Evolutionary conservation across 35 echinoderm and acorn worm genomes (phyloP), one percentile per base, ranked within the genome.

Genomic region (Heliocidaris tuberculata): DNA sequence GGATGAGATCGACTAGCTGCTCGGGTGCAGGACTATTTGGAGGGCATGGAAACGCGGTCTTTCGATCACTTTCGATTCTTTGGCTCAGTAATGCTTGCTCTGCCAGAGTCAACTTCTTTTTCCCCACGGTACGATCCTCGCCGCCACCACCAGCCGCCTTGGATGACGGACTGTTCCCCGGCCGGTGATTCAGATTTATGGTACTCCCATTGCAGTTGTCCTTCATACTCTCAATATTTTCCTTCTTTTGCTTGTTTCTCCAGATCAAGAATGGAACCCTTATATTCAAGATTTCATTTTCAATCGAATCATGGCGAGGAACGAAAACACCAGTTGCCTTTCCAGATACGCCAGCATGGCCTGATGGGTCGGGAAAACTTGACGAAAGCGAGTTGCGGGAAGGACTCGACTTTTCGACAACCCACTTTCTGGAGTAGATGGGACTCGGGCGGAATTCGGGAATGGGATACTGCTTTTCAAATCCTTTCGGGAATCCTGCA

Each of bases 201-300:
- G 47, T 50, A 42, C 32, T 93, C 31, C 88, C 90, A 48, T 9
- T 92, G 94, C 86, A 42, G 32, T 70, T 32, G 7, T 78, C n/a
- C 49, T 61, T 88, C 50, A 90, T 88, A 13, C 21, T 54, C 48
- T 32, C 13, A 2, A 94, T 47, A 19, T 42, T 24, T 54, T 90
- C 94, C 42, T 65, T 56, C 47, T 95, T 88, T 50, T 95, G 94
- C 31, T 91, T 49, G 31, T 95, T 95, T 48, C 60, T 95, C 94
- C 88, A 95, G 17, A 95, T 92, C 31, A 95, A 9, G 13, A 95
- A 90, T 6, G 94, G 94, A 7, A 95, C 47, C 50, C 94, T 93
- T 48, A 93, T 30, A 59, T 21, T 93, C 91, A 93, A 4, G 29
- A 93, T 50, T 59, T 93, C 91, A 59, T 93, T 93, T 31, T 93